Percentiles rank a stretch among this genome's conserved stretches.
Conservation (phyloP, 2,113 vertebrate species). For the Piprites chloris region DNA sequence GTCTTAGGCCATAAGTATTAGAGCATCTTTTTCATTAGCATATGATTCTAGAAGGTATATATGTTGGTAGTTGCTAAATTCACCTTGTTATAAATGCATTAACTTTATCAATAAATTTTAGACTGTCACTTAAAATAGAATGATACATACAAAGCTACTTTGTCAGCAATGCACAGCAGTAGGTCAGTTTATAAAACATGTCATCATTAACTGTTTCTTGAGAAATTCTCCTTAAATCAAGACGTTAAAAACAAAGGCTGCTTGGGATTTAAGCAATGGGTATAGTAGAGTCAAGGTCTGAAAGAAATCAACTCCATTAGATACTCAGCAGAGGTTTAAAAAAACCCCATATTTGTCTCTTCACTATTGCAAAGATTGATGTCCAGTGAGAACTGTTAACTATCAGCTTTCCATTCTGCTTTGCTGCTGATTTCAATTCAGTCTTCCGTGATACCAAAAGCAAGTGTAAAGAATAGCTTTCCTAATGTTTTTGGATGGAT, state of each 20-base stretch:
- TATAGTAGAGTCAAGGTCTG: not conserved
- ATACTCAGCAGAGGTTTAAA: not conserved
- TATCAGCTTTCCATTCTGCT: not conserved
- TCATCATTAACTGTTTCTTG: not conserved
- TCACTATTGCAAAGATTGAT: not conserved
- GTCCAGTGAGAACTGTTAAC: not conserved
- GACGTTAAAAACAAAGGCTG: not conserved
- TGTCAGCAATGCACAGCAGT: not conserved
- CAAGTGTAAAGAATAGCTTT: not conserved
- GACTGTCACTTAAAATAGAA: not conserved
- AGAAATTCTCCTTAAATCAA: not conserved
- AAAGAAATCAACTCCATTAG: not conserved
- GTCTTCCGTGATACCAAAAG: not conserved
- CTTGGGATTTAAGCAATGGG: not conserved
- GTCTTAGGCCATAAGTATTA: conserved; percentile 77
- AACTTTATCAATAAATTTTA: conserved; percentile 43
- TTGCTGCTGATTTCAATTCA: not conserved
- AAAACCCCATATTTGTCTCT: not conserved
- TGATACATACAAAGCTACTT: not conserved
- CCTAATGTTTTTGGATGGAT: not conserved
- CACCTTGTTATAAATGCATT: conserved; percentile 51
- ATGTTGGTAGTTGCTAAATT: conserved; percentile 56
- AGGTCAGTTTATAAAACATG: not conserved
- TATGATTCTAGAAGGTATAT: conserved; percentile 66
- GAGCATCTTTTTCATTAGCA: conserved; percentile 79